Conservation (phyloP, 2,888 invertebrate genomes). For the Rhingia campestris region DNA sequence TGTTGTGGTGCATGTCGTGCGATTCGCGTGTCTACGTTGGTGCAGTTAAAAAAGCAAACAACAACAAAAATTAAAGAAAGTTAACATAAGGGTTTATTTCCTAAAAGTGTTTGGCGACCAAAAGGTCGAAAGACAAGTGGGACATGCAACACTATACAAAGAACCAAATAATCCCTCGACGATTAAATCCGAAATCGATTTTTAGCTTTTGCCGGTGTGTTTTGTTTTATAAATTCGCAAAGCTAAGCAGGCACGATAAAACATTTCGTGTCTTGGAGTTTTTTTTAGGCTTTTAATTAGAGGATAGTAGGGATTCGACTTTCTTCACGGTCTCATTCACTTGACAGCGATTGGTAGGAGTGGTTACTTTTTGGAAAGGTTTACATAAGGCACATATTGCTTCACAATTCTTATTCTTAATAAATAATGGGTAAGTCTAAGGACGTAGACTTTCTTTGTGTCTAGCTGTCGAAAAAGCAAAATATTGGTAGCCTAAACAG, state of each 20-base stretch:
- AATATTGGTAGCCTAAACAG: no score
- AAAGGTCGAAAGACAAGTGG: conserved; percentile 57
- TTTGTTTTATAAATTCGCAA: conserved; percentile 17
- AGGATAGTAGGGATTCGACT: background rate
- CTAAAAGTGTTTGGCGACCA: conserved; percentile 52
- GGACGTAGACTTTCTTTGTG: no score
- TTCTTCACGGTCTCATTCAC: background rate
- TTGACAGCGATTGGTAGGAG: background rate
- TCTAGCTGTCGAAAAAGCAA: no score
- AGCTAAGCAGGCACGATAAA: conserved; percentile 4
- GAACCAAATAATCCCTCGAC: conserved; percentile 42
- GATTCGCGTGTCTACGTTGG: conserved; percentile 85
- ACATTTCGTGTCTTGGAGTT: no score
- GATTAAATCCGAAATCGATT: conserved; percentile 70
- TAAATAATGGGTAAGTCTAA: no score
- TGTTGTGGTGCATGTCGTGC: conserved; percentile 88
- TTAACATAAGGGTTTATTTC: conserved; percentile 55
- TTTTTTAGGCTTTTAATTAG: conserved; percentile 10
- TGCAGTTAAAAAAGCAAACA: background rate
- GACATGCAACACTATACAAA: conserved; percentile 28
- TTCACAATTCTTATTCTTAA: no score
- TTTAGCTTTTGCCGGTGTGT: conserved; percentile 10
- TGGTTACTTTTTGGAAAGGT: background rate
- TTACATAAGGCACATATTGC: no score
- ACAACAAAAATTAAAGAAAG: conserved; percentile 16